Percentiles rank a stretch among this genome's conserved stretches.
Evolutionary conservation across 2,888 invertebrate species (phyloP).

Genomic region (Lasioglossum oenotherae): DNA sequence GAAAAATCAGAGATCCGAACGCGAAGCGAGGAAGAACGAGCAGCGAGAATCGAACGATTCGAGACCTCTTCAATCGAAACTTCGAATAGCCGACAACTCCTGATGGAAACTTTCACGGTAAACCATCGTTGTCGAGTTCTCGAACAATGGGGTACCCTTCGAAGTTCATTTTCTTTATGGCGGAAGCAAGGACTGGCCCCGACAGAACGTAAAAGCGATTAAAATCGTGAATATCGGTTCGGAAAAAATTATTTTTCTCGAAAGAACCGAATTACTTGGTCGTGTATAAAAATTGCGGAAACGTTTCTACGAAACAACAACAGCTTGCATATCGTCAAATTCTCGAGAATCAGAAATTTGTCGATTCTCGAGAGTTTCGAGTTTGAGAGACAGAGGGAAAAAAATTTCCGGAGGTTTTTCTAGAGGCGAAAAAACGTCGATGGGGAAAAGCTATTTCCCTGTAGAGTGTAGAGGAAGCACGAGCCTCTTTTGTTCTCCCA

Average conservation of each 20-base stretch:
- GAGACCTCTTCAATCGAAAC: neutral
- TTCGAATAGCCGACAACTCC: neutral
- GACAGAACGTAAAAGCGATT: too few species aligned
- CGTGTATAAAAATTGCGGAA: too few species aligned
- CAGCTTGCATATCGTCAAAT: too few species aligned
- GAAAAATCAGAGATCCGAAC: neutral
- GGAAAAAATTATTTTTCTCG: too few species aligned
- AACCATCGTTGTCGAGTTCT: neutral
- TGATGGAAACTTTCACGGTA: neutral
- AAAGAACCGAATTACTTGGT: too few species aligned
- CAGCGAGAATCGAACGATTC: neutral
- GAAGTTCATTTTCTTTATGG: neutral
- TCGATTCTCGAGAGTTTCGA: too few species aligned
- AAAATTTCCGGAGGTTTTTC: neutral
- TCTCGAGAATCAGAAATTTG: too few species aligned
- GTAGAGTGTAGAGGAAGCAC: neutral
- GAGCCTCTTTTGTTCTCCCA: neutral
- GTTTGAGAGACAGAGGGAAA: neutral
- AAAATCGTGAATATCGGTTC: too few species aligned
- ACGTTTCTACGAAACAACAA: too few species aligned
- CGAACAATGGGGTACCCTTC: neutral
- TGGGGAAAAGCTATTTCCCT: constrained; percentile 25
- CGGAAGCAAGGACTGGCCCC: neutral
- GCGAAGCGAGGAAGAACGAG: neutral
- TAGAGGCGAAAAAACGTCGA: neutral